These are phyloP conservation scores for Eulemur albifrons DNA, from an alignment of 2,797 vertebrate genomes.

Conservation along the genomic window DNA sequence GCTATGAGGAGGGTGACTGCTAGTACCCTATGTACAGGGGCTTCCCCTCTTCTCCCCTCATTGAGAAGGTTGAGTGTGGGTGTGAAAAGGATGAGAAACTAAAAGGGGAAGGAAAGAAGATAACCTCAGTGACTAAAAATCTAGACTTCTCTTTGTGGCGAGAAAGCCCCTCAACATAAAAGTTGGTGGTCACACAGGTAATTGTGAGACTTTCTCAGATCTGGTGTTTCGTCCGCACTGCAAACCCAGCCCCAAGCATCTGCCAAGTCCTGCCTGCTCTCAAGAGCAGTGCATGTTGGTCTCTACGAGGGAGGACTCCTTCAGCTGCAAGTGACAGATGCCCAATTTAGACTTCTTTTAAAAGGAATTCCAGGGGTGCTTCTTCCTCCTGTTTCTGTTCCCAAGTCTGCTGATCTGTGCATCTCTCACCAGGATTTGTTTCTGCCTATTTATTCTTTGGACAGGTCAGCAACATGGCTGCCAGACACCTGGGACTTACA, in stretches of 20 bases:
- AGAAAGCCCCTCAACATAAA: not conserved
- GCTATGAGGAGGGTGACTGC: not conserved
- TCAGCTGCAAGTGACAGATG: not conserved
- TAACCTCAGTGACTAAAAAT: not conserved
- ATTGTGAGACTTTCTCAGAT: not conserved
- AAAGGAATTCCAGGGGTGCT: not conserved
- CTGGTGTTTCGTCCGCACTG: not conserved
- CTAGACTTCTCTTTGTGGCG: not conserved
- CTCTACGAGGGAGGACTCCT: no score
- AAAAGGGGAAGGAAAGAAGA: not conserved
- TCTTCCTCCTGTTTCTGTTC: not conserved
- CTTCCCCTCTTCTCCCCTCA: not conserved
- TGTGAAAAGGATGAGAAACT: not conserved
- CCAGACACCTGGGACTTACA: not conserved
- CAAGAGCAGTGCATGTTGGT: fast-evolving
- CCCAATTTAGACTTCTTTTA: not conserved
- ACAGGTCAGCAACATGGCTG: not conserved
- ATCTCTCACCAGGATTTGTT: not conserved
- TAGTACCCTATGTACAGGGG: not conserved
- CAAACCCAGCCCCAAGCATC: not conserved
- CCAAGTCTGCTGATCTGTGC: not conserved
- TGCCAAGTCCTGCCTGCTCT: not conserved
- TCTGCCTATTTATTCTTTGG: not conserved
- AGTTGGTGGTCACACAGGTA: not conserved
- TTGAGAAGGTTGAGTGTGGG: not conserved